Conservation (phyloP, 2,113 vertebrate genomes). For the Dromiciops gliroides region DNA sequence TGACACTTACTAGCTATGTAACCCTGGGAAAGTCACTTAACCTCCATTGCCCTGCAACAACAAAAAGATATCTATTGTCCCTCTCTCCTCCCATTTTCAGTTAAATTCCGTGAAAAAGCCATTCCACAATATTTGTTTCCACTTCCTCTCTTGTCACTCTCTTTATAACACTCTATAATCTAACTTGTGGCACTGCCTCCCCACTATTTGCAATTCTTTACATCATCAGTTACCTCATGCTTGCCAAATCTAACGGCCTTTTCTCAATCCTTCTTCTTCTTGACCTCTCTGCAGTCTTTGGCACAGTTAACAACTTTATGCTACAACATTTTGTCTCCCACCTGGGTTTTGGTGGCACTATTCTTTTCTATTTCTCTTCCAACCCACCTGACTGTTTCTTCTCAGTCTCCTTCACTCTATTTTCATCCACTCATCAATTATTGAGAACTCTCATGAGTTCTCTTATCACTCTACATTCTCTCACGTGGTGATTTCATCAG, state of each 20-base stretch:
- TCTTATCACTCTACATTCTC: background rate
- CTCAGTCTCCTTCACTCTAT: background rate
- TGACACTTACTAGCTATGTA: too few species aligned
- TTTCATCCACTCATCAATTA: background rate
- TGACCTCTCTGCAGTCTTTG: background rate
- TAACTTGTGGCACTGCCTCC: background rate
- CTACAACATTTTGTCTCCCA: background rate
- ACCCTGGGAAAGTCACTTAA: too few species aligned
- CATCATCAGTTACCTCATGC: background rate
- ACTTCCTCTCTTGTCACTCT: background rate
- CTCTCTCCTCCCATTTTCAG: background rate
- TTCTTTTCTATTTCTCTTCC: background rate
- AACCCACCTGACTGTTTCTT: background rate
- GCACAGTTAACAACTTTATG: background rate
- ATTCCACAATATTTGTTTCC: background rate
- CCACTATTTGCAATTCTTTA: background rate
- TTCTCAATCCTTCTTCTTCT: background rate
- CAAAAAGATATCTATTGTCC: background rate
- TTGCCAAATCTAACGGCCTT: background rate
- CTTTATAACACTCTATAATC: background rate
- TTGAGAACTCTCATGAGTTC: background rate
- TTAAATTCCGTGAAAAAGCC: background rate
- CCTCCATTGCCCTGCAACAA: too few species aligned
- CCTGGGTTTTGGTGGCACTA: background rate
- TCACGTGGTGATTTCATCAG: background rate